These are phyloP conservation scores for Lasioglossum albipes DNA, from an alignment of 1,140 invertebrate species.

Conservation along the genomic window DNA sequence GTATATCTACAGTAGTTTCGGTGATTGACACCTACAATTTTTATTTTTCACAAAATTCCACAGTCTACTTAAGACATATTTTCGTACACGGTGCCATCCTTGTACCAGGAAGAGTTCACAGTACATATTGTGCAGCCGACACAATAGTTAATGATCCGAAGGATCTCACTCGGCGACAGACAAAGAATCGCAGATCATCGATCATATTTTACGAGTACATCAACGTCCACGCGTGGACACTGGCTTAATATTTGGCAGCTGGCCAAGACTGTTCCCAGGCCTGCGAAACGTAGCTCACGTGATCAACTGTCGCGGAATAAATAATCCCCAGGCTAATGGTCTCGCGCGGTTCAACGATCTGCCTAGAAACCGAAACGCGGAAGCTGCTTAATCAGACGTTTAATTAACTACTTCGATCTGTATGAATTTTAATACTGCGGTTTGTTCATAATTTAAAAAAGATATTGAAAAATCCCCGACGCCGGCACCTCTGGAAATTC, in stretches of 20 bases:
- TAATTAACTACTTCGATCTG: too few species aligned
- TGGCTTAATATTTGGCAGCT: slow-evolving; percentile 4
- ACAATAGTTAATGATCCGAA: neutral
- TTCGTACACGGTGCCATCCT: too few species aligned
- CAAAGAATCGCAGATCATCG: neutral
- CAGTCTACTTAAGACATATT: neutral
- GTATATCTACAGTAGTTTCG: too few species aligned
- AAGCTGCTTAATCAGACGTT: too few species aligned
- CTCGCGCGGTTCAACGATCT: slow-evolving; percentile 14
- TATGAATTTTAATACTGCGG: too few species aligned
- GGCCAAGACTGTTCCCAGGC: neutral
- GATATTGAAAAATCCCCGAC: too few species aligned
- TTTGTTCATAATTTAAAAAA: too few species aligned
- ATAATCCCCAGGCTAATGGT: slow-evolving; percentile 30
- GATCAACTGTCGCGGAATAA: slow-evolving; percentile 27
- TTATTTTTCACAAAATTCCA: too few species aligned
- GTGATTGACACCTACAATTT: too few species aligned
- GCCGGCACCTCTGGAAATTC: too few species aligned
- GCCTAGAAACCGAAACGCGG: too few species aligned
- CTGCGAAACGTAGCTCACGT: neutral
- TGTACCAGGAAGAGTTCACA: neutral
- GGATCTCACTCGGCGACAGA: neutral
- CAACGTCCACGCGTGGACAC: too few species aligned
- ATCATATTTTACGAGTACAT: neutral
- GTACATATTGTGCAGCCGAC: neutral